Base-by-base conservation (phyloP, 2,888 invertebrate species). In the Aphrophora alni region DNA sequence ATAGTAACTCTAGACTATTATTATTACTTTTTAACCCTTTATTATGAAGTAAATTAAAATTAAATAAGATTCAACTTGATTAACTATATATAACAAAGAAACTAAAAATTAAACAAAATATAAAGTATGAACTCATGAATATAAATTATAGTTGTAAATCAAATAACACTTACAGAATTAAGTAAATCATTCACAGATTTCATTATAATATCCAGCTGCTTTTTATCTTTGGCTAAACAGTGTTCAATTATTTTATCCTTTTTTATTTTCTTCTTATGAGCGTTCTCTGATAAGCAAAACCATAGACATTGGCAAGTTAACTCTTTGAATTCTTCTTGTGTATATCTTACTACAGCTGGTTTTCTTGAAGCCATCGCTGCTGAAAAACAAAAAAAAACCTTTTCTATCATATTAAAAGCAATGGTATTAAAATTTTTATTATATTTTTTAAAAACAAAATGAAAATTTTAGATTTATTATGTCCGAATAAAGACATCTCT, bases 121-220 rank as follows among this genome's bases (percentile, higher is more conserved):
- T 33, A 33, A n/a, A n/a, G n/a, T n/a, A n/a, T n/a, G n/a, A n/a
- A n/a, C n/a, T n/a, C n/a, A n/a, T n/a, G n/a, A n/a, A n/a, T n/a
- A n/a, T n/a, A n/a, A n/a, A n/a, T n/a, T n/a, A n/a, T n/a, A n/a
- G n/a, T n/a, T n/a, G n/a, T n/a, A n/a, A n/a, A n/a, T n/a, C n/a
- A n/a, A n/a, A n/a, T n/a, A n/a, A n/a, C n/a, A 44, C 59, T 59
- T 59, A 59, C 59, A 59, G 59, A 59, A 21, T 59, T n/a, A 59
- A 59, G 59, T 59, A 21, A 44, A 5, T 21, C 4, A 59, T 59
- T 8, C n/a, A 59, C 59, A 59, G 3, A 14, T 5, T 59, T 5
- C 4, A 59, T 21, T 59, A 59, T 59, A 21, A 21, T 21, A 59
- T 21, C 59, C 4, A 59, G 21, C 21, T 59, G 59, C 10, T 59